Evolutionary conservation across 1,140 invertebrate genomes (phyloP).

Genomic region (Pissodes strobi): DNA sequence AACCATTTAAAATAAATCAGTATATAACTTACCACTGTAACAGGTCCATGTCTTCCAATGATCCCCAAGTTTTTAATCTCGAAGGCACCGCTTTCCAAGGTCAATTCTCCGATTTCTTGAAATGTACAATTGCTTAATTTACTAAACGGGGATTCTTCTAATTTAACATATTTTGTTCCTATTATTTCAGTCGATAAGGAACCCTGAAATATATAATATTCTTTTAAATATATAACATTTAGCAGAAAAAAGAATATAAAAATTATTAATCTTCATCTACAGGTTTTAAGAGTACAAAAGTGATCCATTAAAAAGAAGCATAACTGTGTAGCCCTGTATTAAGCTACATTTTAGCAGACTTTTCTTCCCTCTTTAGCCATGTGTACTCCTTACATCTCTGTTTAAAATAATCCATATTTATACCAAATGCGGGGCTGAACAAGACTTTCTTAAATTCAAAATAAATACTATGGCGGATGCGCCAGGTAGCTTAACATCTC

Average conservation of each 20-base stretch:
- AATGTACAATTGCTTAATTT: conserved; percentile 65
- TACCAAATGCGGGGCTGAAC: too few relatives aligned
- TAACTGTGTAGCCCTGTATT: too few relatives aligned
- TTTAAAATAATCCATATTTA: too few relatives aligned
- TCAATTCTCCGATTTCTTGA: conserved; percentile 60
- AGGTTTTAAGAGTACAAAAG: background rate
- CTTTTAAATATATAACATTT: background rate
- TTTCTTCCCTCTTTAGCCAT: too few relatives aligned
- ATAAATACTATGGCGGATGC: too few relatives aligned
- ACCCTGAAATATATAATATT: conserved; percentile 28
- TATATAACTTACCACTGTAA: conserved; percentile 64
- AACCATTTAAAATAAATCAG: too few relatives aligned
- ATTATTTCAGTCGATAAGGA: conserved; percentile 34
- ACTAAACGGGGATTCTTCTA: conserved; percentile 66
- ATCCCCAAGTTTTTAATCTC: conserved; percentile 62
- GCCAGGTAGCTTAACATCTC: too few relatives aligned
- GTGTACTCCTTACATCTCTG: too few relatives aligned
- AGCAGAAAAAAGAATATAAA: background rate
- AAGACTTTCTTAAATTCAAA: too few relatives aligned
- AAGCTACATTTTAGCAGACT: too few relatives aligned
- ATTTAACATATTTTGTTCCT: conserved; percentile 55
- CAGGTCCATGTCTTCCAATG: conserved; percentile 60
- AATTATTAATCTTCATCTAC: background rate
- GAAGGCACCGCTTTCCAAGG: conserved; percentile 64
- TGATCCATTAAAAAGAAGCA: too few relatives aligned